These are phyloP conservation scores for Branchipolynoe longqiensis DNA, from an alignment of 2,888 invertebrate genomes.

Conservation along the genomic window DNA sequence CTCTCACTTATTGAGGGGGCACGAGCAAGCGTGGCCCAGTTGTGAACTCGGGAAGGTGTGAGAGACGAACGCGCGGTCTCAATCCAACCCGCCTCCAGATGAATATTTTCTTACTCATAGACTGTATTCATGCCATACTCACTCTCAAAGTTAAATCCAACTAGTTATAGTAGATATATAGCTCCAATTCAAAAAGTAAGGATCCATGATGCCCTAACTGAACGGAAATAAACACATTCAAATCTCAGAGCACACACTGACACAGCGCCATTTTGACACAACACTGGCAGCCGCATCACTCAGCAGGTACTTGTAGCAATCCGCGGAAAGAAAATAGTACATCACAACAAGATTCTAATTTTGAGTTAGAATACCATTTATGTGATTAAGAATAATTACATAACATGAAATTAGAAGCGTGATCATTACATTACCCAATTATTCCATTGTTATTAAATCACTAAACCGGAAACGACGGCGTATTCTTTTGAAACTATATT, in stretches of 20 bases:
- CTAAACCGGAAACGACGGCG: slow-evolving; percentile 11
- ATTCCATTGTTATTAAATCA: no score
- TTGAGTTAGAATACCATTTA: no score
- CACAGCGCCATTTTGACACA: slow-evolving; percentile 45
- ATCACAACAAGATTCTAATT: no score
- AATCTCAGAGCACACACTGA: background rate
- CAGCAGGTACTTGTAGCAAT: slow-evolving; percentile 20
- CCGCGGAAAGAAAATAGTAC: slow-evolving; percentile 17
- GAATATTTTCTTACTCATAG: background rate
- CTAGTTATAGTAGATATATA: background rate
- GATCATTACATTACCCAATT: no score
- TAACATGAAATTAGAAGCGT: no score
- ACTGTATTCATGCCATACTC: slow-evolving; percentile 8
- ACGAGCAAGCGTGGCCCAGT: slow-evolving; percentile 31
- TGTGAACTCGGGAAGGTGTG: slow-evolving; percentile 12
- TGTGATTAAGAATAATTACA: no score
- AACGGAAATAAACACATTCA: background rate
- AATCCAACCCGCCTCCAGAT: background rate
- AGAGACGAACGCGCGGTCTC: background rate
- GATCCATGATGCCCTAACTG: background rate
- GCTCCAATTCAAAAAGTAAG: background rate
- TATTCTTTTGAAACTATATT: slow-evolving; percentile 2
- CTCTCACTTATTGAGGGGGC: background rate
- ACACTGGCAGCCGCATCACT: background rate
- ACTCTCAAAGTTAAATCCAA: background rate